Evolutionary conservation across 2,113 vertebrate genomes (phyloP).

Genomic region (Ceyx cyanopectus): DNA sequence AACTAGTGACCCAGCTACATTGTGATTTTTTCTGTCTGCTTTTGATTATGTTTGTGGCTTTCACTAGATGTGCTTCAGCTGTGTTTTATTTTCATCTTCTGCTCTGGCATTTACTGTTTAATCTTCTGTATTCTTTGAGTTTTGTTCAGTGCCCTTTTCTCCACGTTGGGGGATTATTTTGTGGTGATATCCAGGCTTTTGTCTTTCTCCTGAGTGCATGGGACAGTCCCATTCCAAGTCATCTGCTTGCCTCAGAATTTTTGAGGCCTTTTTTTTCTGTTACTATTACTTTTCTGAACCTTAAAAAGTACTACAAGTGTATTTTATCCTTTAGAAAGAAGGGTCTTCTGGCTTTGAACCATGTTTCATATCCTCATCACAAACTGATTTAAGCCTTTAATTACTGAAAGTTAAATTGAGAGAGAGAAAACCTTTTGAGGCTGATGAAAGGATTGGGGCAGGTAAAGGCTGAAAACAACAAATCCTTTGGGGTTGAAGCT

Average conservation of each 20-base stretch:
- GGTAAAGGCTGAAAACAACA: background rate
- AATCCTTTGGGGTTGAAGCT: background rate
- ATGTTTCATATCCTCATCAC: background rate
- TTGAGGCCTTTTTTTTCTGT: background rate
- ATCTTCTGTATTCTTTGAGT: background rate
- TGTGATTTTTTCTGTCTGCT: constrained; percentile 68
- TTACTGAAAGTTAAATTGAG: background rate
- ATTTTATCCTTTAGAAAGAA: background rate
- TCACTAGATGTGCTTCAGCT: constrained; percentile 25
- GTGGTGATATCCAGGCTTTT: background rate
- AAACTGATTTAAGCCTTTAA: background rate
- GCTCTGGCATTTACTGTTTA: constrained; percentile 39
- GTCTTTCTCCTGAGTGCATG: background rate
- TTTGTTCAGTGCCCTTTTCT: background rate
- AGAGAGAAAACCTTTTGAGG: background rate
- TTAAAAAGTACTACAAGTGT: background rate
- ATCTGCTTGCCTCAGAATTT: accelerated
- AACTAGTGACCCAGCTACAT: constrained; percentile 2
- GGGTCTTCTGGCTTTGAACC: background rate
- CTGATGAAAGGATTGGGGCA: background rate
- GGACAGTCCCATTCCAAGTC: accelerated
- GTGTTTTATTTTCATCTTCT: constrained; percentile 68
- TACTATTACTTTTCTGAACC: background rate
- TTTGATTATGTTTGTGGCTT: constrained; percentile 71
- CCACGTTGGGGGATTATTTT: background rate